Conservation (phyloP, 2,797 vertebrate species). For the Notolabrus celidotus region DNA sequence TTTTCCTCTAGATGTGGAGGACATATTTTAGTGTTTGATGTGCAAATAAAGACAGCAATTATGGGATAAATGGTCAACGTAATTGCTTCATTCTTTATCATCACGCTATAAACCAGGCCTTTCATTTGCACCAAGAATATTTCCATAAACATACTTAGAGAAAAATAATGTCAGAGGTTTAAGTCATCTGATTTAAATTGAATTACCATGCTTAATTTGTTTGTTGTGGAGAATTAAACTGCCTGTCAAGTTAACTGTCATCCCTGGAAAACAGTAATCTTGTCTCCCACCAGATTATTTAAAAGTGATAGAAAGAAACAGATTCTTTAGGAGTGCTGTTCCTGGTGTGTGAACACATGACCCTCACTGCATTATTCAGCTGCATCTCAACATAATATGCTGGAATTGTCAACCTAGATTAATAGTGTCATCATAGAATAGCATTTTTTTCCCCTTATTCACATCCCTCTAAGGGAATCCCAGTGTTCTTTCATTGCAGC, state of each 20-base stretch:
- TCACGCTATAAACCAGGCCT: constrained; percentile 34
- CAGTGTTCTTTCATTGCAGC: constrained; percentile 40
- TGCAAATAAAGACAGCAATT: constrained; percentile 68
- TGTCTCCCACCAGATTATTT: neutral
- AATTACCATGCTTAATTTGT: constrained; percentile 44
- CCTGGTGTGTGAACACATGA: constrained; percentile 13
- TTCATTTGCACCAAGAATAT: constrained; percentile 36
- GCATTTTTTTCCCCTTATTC: constrained; percentile 37
- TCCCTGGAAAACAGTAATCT: constrained; percentile 1
- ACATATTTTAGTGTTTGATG: constrained; percentile 60
- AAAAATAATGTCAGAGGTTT: constrained; percentile 38
- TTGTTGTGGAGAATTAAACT: constrained; percentile 25
- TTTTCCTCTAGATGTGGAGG: constrained; percentile 33
- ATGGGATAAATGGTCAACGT: constrained; percentile 54
- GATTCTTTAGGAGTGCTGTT: constrained; percentile 25
- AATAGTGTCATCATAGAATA: constrained; percentile 61
- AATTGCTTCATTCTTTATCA: constrained; percentile 57
- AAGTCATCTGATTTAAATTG: constrained; percentile 44
- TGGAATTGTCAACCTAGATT: constrained; percentile 59
- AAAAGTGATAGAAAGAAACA: constrained; percentile 9
- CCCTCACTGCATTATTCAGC: constrained; percentile 54
- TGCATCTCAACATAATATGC: constrained; percentile 40
- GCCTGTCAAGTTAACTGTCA: constrained; percentile 9
- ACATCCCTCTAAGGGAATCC: constrained; percentile 57
- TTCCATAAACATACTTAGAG: constrained; percentile 39